Base-by-base conservation (phyloP, 2,113 vertebrate genomes). In the Vanacampus margaritifer region DNA sequence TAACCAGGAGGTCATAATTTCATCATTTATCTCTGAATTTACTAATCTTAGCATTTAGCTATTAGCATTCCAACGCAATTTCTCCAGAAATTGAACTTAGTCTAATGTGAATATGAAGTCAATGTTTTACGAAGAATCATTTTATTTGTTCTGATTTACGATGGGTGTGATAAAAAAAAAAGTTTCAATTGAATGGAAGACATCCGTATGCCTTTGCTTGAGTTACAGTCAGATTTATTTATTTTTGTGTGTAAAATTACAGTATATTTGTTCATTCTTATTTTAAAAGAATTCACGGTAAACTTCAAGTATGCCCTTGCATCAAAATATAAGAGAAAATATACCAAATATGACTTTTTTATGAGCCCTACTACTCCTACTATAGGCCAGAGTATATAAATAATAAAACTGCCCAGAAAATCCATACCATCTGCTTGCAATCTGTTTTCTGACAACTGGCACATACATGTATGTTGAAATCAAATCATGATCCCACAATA, bases 81-180 rank as follows among this genome's bases (percentile, higher is more conserved):
- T n/a, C n/a, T n/a, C n/a, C n/a, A n/a, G n/a, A n/a, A n/a, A n/a
- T n/a, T n/a, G n/a, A n/a, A n/a, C n/a, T n/a, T n/a, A n/a, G n/a
- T n/a, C n/a, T n/a, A n/a, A 26, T 62, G 60, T 24, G 39, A 17
- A 26, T 16, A 37, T 64, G 43, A 68, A 28, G 32, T 65, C n/a
- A 58, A 3, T 9, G 53, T 65, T 41, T 3, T 48, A 19, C 45
- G 28, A 57, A 10, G 66, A 13, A 48, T 23, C 5, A 19, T 68
- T 65, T 67, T 41, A 58, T 62, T n/a, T 23, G 10, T 32, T 3
- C 41, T 16, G 56, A 32, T 39, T 35, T 46, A 13, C 35, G 50
- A 68, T 28, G 43, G 43, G 3, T 17, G 26, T 59, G 43, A 59
- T 69, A 46, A 64, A 10, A 54, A 54, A 10, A 2, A n/a, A n/a